Evolutionary conservation across 2,888 invertebrate genomes (phyloP), one percentile per base, ranked within the genome.

Genomic region (Drosophila cracens): DNA sequence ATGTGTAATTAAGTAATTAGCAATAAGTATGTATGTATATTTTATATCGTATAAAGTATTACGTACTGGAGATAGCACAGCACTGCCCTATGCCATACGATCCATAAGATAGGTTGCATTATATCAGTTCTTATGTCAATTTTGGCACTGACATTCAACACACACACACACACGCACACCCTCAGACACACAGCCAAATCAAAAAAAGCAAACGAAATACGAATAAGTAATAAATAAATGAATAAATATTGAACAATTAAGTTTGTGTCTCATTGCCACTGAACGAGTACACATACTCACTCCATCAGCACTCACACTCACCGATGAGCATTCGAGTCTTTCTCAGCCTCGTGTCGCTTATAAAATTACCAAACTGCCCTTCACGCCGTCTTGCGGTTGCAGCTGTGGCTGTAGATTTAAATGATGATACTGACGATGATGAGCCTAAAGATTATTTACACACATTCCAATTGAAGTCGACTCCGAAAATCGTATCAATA

Each of bases 261-360:
- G 66, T 81, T 81, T 81, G 75, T 80, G 75, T 79, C 79, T 79
- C 82, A 79, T 79, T 79, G 81, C 82, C 79, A 79, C 77, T 79
- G 66, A 68, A 43, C 68, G 57, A 59, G 56, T 56, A 65, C 60
- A 66, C 62, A 53, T 43, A 54, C 59, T 66, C 66, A 75, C 63
- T 60, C 61, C 54, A 46, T 56, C 36, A 40, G 74, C 60, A 70
- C 63, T 62, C 66, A 64, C 58, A 74, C 70, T 70, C 70, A 64
- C 57, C 46, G 49, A 36, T 70, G 70, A 68, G 51, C 48, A 58
- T 71, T 51, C 38, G 62, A 77, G 60, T 73, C 62, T 66, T 81
- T 85, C 88, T 74, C 87, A 86, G 88, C 85, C 85, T 86, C 89
- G 89, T 72, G 62, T 78, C 71, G 86, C 85, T 78, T 87, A 86